A percentile compares a stretch with the other conserved stretches of the same genome.
phyloP scores from a whole-genome alignment of 2,888 invertebrate species.

The Iphiclides podalirius region DNA sequence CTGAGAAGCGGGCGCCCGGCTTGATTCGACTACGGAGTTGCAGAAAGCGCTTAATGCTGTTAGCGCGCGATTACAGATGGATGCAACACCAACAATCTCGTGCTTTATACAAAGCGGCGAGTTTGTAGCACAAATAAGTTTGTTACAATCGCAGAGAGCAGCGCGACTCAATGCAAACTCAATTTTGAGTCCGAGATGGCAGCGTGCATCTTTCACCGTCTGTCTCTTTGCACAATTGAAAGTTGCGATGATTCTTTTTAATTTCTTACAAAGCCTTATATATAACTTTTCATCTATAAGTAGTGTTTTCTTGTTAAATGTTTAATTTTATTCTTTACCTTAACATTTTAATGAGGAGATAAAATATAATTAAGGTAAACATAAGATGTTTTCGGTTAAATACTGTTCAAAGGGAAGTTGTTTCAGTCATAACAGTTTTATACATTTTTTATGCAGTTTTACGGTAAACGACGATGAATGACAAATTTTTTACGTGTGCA shows the following conservation, averaged over 20 bases:
- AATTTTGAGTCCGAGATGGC: conserved; percentile 57
- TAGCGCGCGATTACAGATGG: conserved; percentile 58
- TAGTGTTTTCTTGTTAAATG: too few relatives aligned
- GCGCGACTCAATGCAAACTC: conserved; percentile 50
- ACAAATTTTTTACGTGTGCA: too few relatives aligned
- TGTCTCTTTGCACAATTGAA: conserved; percentile 8
- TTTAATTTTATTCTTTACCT: neutral
- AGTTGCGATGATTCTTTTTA: conserved; percentile 1
- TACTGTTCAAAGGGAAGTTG: too few relatives aligned
- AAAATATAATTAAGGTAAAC: too few relatives aligned
- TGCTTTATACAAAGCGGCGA: conserved; percentile 54
- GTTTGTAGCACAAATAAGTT: conserved; percentile 61
- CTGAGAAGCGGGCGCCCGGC: conserved; percentile 55
- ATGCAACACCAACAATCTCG: conserved; percentile 58
- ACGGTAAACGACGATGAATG: too few relatives aligned
- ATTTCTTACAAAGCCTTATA: neutral
- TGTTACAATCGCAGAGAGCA: conserved; percentile 55
- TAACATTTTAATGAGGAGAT: too few relatives aligned
- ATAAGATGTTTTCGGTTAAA: too few relatives aligned
- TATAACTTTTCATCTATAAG: neutral
- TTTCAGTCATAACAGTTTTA: too few relatives aligned
- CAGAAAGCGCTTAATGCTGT: conserved; percentile 64
- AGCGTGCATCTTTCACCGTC: conserved; percentile 37
- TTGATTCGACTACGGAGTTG: conserved; percentile 62
- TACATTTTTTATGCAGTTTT: too few relatives aligned